Evolutionary conservation across 1,140 invertebrate species (phyloP).

Genomic region (Bombus pascuorum): DNA sequence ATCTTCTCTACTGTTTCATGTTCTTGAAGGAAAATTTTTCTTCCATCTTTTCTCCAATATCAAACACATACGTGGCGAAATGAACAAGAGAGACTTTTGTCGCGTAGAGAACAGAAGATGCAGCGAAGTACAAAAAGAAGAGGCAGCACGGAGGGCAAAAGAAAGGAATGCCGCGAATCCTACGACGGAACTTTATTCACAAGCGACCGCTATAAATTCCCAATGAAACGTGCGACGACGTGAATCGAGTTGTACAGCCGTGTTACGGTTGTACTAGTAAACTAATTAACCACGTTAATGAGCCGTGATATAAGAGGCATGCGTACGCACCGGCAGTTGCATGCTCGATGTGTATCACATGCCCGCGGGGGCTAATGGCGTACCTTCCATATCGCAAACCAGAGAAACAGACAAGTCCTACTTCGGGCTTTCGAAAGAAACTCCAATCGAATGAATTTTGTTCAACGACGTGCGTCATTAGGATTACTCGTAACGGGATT

Average conservation of each 20-base stretch:
- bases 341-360: slow-evolving; percentile 33
- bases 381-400: not conserved
- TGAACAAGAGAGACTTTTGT: not conserved
- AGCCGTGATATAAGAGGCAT: slow-evolving; percentile 58
- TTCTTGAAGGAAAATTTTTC: not conserved
- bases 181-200: slow-evolving; percentile 23
- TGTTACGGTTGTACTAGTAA: slow-evolving; percentile 55
- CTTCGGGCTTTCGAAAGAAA: slow-evolving; percentile 6
- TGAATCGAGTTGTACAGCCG: slow-evolving; percentile 35
- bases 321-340: slow-evolving; percentile 33
- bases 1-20: no score
- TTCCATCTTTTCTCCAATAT: not conserved
- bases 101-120: no score
- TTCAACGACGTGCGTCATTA: not conserved
- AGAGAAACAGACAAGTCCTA: not conserved
- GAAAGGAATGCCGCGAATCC: slow-evolving; percentile 14
- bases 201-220: slow-evolving; percentile 46
- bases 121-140: not conserved
- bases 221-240: slow-evolving; percentile 40
- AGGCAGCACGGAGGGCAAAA: no score
- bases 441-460: not conserved
- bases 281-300: slow-evolving; percentile 65
- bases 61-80: not conserved
- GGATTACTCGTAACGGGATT: slow-evolving; percentile 37
- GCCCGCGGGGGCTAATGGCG: slow-evolving; percentile 17